These are phyloP conservation scores for Tenrec ecaudatus DNA, from an alignment of 2,113 vertebrate genomes.

Conservation along the genomic window DNA sequence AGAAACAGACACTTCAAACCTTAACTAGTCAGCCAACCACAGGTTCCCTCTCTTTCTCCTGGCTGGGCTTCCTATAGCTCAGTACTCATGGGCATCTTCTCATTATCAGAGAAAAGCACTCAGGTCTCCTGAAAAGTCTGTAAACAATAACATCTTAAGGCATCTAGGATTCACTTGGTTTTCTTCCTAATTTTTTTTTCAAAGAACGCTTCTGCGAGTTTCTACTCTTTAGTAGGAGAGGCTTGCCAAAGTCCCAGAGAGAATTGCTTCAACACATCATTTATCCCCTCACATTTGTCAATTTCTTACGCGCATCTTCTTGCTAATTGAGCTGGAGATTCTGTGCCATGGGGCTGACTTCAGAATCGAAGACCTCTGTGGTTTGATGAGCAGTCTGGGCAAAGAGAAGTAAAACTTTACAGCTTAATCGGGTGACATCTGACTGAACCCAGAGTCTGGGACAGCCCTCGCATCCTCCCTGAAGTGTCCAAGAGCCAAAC, in stretches of 20 bases:
- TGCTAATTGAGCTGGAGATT: neutral
- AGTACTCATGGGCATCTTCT: fast-evolving
- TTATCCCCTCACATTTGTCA: neutral
- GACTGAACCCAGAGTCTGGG: fast-evolving
- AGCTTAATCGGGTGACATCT: fast-evolving
- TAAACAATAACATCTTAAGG: too few species aligned
- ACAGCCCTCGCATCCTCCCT: fast-evolving
- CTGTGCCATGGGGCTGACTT: fast-evolving
- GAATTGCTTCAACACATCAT: neutral
- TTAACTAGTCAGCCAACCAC: fast-evolving
- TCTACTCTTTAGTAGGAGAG: neutral
- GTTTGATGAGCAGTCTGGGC: neutral
- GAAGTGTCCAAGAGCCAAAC: neutral
- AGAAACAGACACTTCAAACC: fast-evolving
- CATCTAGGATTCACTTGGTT: neutral
- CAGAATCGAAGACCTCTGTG: neutral
- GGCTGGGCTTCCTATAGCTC: fast-evolving
- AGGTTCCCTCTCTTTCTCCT: fast-evolving
- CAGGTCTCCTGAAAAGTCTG: neutral
- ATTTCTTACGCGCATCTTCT: too few species aligned
- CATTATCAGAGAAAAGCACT: neutral
- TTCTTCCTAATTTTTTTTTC: neutral
- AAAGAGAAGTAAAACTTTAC: neutral
- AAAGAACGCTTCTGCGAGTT: neutral
- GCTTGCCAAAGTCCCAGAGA: neutral